Conservation (phyloP, 2,113 vertebrate genomes). For the Crypturellus undulatus region DNA sequence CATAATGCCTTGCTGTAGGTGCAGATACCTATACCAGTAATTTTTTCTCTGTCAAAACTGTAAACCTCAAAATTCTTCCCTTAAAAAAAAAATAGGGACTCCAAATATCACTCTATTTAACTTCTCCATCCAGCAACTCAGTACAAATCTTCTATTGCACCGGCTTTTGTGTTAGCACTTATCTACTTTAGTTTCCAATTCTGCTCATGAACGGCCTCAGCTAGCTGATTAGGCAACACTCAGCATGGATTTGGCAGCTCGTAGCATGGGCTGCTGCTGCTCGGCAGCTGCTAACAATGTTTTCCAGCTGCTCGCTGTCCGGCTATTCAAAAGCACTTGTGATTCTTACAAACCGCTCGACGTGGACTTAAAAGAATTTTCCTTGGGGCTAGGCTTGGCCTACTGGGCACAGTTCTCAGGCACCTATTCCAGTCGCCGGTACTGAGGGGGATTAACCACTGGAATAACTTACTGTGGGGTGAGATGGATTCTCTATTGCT, state of each 20-base stretch:
- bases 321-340: constrained; percentile 2
- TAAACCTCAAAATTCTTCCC: not conserved
- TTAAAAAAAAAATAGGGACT: not conserved
- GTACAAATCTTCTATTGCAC: not conserved
- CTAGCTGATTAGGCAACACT: constrained; percentile 40
- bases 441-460: not conserved
- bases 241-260: constrained; percentile 49
- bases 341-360: constrained; percentile 16
- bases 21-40: not conserved
- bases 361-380: not conserved
- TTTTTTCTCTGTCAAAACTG: not conserved
- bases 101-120: not conserved
- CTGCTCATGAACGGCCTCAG: not conserved
- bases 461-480: not conserved
- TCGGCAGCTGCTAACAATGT: constrained; percentile 38
- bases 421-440: not conserved
- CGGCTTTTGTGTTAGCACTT: constrained; percentile 5
- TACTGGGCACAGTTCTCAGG: not conserved
- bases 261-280: not conserved
- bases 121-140: not conserved
- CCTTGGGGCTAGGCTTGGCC: not conserved
- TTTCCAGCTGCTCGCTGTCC: constrained; percentile 56
- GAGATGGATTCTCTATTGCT: not conserved
- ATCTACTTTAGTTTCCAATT: not conserved
- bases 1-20: rapidly evolving